A percentile compares a stretch with the other conserved stretches of the same genome.
Evolutionary conservation across 2,797 vertebrate genomes (phyloP).

Genomic region (Prionace glauca): DNA sequence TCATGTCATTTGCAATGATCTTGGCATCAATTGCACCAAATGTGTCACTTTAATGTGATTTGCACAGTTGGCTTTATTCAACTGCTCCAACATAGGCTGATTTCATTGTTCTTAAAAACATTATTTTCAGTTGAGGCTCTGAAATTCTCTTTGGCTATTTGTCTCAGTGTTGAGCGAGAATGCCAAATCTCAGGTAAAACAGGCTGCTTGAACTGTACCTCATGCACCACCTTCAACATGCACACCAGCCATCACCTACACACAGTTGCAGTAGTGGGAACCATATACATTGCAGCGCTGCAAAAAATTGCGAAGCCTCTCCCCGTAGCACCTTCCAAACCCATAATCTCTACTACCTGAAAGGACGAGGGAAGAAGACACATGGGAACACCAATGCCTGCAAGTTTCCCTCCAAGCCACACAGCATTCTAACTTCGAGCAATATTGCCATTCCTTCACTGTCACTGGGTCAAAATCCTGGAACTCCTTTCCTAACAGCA

Average conservation of each 20-base stretch:
- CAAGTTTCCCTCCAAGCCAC: too few relatives aligned
- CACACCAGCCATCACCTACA: background rate
- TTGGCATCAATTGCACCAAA: background rate
- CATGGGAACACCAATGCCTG: too few relatives aligned
- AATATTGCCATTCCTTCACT: too few relatives aligned
- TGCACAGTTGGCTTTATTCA: slow-evolving; percentile 19
- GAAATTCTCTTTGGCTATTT: background rate
- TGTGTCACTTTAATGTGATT: slow-evolving; percentile 3
- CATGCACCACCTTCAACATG: background rate
- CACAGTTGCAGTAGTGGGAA: background rate
- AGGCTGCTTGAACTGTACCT: background rate
- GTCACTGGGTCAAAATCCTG: too few relatives aligned
- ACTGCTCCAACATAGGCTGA: background rate
- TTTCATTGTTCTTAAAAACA: background rate
- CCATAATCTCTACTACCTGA: background rate
- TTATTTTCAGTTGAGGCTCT: background rate
- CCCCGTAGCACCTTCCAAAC: background rate
- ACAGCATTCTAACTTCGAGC: too few relatives aligned
- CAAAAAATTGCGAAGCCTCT: background rate
- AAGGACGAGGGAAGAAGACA: background rate
- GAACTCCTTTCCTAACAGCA: too few relatives aligned
- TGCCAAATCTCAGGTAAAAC: background rate
- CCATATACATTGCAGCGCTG: background rate
- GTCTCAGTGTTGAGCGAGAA: background rate
- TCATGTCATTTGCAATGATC: background rate